A percentile compares a stretch with the other conserved stretches of the same genome.
phyloP scores from a whole-genome alignment of 2,797 vertebrate species.

The Parotocinclus haroldoi region DNA sequence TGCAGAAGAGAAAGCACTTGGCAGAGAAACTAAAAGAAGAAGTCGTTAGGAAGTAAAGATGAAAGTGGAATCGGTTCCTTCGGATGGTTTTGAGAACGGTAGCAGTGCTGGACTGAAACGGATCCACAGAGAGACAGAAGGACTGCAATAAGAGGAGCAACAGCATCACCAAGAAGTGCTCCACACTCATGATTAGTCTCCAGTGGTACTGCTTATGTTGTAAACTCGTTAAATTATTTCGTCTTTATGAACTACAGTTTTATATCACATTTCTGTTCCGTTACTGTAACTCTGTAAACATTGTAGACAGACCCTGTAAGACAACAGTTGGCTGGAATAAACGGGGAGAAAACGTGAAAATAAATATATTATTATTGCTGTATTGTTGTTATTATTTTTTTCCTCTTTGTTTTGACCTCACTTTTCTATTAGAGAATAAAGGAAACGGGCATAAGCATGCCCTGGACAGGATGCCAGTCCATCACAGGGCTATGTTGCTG shows the following conservation, averaged over 20 bases:
- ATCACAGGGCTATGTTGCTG: too few species aligned
- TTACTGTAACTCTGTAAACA: too few species aligned
- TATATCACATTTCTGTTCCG: conserved; percentile 47
- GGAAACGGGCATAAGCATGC: too few species aligned
- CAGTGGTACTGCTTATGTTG: conserved; percentile 38
- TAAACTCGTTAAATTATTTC: conserved; percentile 34
- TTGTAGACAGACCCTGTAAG: too few species aligned
- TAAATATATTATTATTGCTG: too few species aligned
- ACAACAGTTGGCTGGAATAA: too few species aligned
- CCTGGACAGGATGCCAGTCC: too few species aligned
- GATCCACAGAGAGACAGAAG: background rate
- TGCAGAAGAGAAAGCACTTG: conserved; percentile 91
- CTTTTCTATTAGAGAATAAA: too few species aligned
- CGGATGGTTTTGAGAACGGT: conserved; percentile 8
- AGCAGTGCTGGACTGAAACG: conserved; percentile 7
- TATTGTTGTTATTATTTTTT: too few species aligned
- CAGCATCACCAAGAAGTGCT: conserved; percentile 23
- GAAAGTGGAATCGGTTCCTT: background rate
- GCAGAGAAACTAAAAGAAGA: conserved; percentile 97
- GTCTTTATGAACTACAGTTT: conserved; percentile 67
- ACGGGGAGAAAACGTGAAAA: too few species aligned
- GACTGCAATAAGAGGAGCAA: background rate
- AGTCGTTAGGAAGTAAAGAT: conserved; percentile 85
- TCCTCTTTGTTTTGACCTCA: too few species aligned
- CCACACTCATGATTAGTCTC: conserved; percentile 39